Conservation (phyloP, 2,888 invertebrate genomes). For the Cryptosula pallasiana region DNA sequence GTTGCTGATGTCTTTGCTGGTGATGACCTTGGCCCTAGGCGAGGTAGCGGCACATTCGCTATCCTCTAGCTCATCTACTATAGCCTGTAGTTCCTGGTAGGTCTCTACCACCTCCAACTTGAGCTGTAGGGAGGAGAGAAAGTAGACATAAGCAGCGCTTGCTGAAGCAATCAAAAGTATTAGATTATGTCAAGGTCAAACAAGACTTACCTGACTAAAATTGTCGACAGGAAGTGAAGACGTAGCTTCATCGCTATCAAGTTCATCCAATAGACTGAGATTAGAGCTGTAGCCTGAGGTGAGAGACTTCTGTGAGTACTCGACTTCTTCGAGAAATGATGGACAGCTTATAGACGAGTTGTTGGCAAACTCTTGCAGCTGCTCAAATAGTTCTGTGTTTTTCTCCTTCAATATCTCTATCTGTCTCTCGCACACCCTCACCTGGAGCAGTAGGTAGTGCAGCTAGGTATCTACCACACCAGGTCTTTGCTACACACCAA, state of each 20-base stretch:
- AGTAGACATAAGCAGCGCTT: no score
- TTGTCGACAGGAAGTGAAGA: conserved; percentile 3
- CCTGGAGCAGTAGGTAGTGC: no score
- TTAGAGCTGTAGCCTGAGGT: conserved; percentile 23
- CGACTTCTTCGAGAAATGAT: conserved; percentile 2
- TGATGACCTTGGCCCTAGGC: conserved; percentile 4
- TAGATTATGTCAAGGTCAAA: background rate
- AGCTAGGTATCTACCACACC: no score
- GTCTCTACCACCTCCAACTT: conserved; percentile 55
- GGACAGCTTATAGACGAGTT: background rate
- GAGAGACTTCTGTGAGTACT: conserved; percentile 22
- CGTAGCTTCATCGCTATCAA: conserved; percentile 2
- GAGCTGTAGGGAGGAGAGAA: no score
- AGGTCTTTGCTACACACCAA: no score
- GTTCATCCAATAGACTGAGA: conserved; percentile 19
- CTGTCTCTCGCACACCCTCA: background rate
- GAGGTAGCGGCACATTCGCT: conserved; percentile 21
- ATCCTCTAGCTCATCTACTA: conserved; percentile 43
- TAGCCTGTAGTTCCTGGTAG: conserved; percentile 52
- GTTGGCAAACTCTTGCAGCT: background rate
- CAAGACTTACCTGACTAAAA: conserved; percentile 8
- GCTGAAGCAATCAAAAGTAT: no score
- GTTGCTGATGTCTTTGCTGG: conserved; percentile 21
- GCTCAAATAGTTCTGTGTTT: conserved; percentile 23
- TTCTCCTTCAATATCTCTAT: conserved; percentile 20